phyloP scores from a whole-genome alignment of 2,888 invertebrate genomes.

The Bursaphelenchus okinawaensis region DNA sequence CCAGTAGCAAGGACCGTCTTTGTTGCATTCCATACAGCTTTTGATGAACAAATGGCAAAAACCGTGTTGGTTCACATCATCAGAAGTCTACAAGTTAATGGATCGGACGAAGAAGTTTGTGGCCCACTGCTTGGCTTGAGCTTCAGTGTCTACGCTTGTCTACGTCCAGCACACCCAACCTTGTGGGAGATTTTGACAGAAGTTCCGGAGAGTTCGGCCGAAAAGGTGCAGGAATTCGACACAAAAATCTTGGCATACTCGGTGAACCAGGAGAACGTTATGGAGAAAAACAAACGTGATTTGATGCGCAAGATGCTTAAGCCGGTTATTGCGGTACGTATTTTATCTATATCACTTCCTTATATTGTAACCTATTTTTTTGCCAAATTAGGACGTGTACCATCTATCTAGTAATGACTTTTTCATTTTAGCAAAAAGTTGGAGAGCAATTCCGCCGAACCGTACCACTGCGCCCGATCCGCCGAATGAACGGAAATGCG shows the following conservation, averaged over 20 bases:
- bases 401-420: slow-evolving; percentile 55
- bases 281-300: slow-evolving; percentile 36
- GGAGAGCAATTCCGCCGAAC: background rate
- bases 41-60: slow-evolving; percentile 34
- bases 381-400: background rate
- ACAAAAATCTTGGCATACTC: slow-evolving; percentile 16
- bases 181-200: slow-evolving; percentile 21
- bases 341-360: background rate
- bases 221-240: slow-evolving; percentile 31
- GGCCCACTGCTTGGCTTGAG: slow-evolving; percentile 34
- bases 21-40: slow-evolving; percentile 18
- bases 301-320: slow-evolving; percentile 34
- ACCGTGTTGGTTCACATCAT: slow-evolving; percentile 23
- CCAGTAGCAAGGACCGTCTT: slow-evolving; percentile 28
- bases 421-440: background rate
- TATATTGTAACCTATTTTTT: background rate
- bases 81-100: slow-evolving; percentile 33
- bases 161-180: slow-evolving; percentile 28
- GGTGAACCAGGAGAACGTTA: slow-evolving; percentile 13
- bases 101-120: slow-evolving; percentile 32
- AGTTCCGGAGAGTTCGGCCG: slow-evolving; percentile 30
- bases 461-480: background rate
- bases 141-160: slow-evolving; percentile 29
- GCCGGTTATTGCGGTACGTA: slow-evolving; percentile 22
- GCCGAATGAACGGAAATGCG: background rate